phyloP scores from a whole-genome alignment of 2,797 vertebrate species.

The Propithecus deckenii region DNA sequence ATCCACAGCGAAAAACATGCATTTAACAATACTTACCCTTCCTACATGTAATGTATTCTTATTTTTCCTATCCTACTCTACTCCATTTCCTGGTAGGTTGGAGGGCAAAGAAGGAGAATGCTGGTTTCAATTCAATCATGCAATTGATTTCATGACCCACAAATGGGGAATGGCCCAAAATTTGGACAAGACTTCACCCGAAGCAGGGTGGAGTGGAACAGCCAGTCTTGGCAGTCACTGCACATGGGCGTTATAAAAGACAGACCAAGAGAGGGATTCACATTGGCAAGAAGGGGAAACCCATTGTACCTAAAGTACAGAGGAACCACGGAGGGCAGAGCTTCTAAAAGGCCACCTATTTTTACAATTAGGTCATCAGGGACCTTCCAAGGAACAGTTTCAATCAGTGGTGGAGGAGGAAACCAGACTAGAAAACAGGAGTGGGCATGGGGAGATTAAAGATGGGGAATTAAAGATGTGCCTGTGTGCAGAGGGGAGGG shows the following conservation, averaged over 20 bases:
- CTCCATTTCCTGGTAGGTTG: neutral
- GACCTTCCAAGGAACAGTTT: constrained; percentile 7
- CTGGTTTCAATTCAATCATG: neutral
- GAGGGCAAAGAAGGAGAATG: neutral
- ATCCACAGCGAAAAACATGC: neutral
- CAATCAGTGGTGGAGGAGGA: neutral
- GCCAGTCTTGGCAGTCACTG: too few species aligned
- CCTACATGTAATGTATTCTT: neutral
- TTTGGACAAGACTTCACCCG: neutral
- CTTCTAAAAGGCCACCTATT: neutral
- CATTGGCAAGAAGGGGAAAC: neutral
- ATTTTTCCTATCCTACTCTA: neutral
- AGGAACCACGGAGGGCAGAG: neutral
- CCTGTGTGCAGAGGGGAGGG: neutral
- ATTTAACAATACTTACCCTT: neutral
- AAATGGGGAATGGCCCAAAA: neutral
- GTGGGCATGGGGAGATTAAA: neutral
- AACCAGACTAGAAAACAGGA: neutral
- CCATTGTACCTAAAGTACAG: neutral
- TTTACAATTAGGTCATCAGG: neutral
- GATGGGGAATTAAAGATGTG: neutral
- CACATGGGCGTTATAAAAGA: neutral
- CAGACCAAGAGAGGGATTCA: neutral
- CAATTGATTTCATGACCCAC: neutral
- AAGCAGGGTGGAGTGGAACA: neutral